A percentile compares a stretch with the other conserved stretches of the same genome.
Conservation (phyloP, 2,888 invertebrate genomes). For the Platycnemis pennipes region DNA sequence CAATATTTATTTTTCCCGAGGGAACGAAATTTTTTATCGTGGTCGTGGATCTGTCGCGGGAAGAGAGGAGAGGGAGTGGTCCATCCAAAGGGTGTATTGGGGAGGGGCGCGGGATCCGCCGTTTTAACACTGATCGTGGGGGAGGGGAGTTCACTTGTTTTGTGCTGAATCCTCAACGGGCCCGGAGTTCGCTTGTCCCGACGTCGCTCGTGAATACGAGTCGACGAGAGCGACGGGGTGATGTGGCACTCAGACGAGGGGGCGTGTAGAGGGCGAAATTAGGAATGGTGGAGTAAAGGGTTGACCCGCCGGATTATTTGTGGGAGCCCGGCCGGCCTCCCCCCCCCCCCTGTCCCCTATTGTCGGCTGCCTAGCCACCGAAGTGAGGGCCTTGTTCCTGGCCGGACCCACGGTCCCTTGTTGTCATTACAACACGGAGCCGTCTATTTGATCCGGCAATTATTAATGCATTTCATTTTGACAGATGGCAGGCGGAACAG, state of each 20-base stretch:
- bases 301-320: neutral
- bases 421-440: neutral
- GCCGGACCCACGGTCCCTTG: neutral
- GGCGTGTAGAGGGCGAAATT: neutral
- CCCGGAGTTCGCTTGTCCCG: neutral
- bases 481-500: neutral
- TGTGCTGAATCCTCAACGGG: neutral
- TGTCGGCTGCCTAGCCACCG: neutral
- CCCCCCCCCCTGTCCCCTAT: neutral
- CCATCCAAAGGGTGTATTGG: neutral
- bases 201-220: neutral
- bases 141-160: neutral
- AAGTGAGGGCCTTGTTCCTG: neutral
- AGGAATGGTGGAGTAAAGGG: neutral
- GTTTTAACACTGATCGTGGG: neutral
- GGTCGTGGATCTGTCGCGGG: neutral
- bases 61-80: neutral
- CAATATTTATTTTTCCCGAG: neutral
- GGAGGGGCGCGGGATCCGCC: neutral
- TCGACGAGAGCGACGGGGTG: neutral
- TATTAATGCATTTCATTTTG: slow-evolving; percentile 26
- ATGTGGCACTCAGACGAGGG: neutral
- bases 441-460: neutral
- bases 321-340: neutral
- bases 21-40: neutral